Percentiles rank a stretch among this genome's conserved stretches.
These are phyloP conservation scores for Pseudomugil tenellus DNA, from an alignment of 2,797 vertebrate species.

Conservation along the genomic window DNA sequence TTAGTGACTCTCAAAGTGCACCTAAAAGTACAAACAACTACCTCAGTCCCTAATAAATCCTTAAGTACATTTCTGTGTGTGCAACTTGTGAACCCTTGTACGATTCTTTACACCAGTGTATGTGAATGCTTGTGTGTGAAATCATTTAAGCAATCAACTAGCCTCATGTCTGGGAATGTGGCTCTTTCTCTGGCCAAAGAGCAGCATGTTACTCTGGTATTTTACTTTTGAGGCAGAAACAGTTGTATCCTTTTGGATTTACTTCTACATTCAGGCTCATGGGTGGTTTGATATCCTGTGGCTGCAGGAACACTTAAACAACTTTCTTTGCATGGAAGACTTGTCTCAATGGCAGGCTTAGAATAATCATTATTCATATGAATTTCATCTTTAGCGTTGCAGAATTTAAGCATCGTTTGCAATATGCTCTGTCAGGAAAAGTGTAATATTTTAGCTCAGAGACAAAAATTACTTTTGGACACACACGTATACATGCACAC, in stretches of 20 bases:
- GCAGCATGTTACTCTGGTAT: conserved; percentile 44
- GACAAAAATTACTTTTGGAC: conserved; percentile 43
- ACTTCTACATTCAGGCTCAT: conserved; percentile 34
- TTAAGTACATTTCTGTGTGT: conserved; percentile 31
- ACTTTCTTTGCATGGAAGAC: conserved; percentile 33
- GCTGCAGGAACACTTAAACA: conserved; percentile 63
- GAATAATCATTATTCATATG: conserved; percentile 46
- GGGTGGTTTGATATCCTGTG: conserved; percentile 56
- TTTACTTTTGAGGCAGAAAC: conserved; percentile 49
- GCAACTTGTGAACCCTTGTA: conserved; percentile 22
- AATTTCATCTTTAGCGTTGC: conserved; percentile 46
- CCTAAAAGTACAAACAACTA: conserved; percentile 58
- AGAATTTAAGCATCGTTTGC: conserved; percentile 41
- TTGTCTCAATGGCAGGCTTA: conserved; percentile 49
- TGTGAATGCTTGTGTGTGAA: conserved; percentile 2
- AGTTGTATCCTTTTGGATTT: conserved; percentile 45
- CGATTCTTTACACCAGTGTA: conserved; percentile 2
- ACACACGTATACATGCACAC: conserved; percentile 3
- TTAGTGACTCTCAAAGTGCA: conserved; percentile 62
- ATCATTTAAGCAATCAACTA: conserved; percentile 29
- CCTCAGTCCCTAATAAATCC: conserved; percentile 57
- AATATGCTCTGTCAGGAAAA: conserved; percentile 56
- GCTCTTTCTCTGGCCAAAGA: conserved; percentile 37
- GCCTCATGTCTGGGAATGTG: conserved; percentile 52
- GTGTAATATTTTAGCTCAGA: conserved; percentile 55